Evolutionary conservation across 37 sponge, comb jelly and placozoan species (phyloP), one percentile per base, ranked within the genome.

Genomic region (Aplysina aerophoba): DNA sequence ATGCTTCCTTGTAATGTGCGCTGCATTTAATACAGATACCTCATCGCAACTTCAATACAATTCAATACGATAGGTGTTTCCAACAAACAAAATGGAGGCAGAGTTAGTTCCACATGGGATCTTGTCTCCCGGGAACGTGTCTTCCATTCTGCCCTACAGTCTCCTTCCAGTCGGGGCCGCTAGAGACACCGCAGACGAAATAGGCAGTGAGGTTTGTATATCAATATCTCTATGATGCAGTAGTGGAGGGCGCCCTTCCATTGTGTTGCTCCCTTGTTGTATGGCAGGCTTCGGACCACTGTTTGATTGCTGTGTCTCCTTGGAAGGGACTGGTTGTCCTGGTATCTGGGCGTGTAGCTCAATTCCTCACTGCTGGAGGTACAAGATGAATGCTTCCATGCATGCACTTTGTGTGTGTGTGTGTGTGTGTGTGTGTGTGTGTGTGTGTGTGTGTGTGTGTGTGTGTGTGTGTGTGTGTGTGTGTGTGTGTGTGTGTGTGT

Each of bases 131-230:
- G 71, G 71, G 27, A 17, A 6, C 34, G 71, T 69, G 11, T 69
- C 71, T 27, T 69, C 71, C 33, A 69, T 35, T 12, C 71, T 69
- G 27, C 34, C 71, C 35, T 69, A 69, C 33, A 69, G 35, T 69
- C 34, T 69, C 17, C 1, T 69, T 30, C 34, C 31, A 11, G 34
- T 6, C 1, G 71, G 34, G 28, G 33, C 28, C 1, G 28, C 34
- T 28, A 30, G 71, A 34, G 34, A 69, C 28, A n/a, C n/a, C n/a
- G 71, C 28, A 69, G 34, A 69, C 34, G 71, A 35, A n/a, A 4
- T 69, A 69, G 50, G 8, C 50, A 69, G 28, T 17, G 71, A 69
- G 71, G 71, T 62, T 3, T 4, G 27, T 62, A 27, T 8, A 19
- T 57, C 59, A 19, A 57, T 57, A 15, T 20, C 59, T 57, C 15